Base-by-base conservation (phyloP, 92 coral and sea anemone species). In the Epizoanthus rinbou region DNA sequence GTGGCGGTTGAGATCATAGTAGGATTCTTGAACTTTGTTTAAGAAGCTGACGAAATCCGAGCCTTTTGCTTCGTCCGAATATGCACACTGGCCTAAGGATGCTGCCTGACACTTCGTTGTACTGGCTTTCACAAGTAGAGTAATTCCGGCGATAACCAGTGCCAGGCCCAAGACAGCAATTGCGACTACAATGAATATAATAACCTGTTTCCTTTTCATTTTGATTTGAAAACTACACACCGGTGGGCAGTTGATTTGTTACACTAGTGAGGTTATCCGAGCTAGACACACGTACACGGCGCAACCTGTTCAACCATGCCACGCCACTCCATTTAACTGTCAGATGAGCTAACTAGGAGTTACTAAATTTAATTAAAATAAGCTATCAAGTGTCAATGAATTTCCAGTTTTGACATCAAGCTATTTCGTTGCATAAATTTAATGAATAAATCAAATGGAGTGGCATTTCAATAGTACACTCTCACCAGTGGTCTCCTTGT, bases 1-100 rank as follows among this genome's bases (percentile, higher is more conserved):
- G 25, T 87, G 54, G 0, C 91, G 96, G 33, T 86, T 86, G 1
- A 86, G 57, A 1, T 86, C 88, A 35, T 41, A 74, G 50, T 80
- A 90, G 0, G 85, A 75, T 15, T 84, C 84, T 79, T 86, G 88
- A 18, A 90, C 97, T 76, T 88, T 90, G 14, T 85, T 57, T 1
- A 94, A 68, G 57, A 92, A 88, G 8, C 66, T 58, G 15, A 76
- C 94, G 24, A 94, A 84, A 13, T 97, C 98, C 5, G 94, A 89
- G 25, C 87, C 85, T 35, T 60, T n/a, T 37, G 97, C 98, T 59
- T 92, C 94, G 21, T 53, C 68, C 6, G 91, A 88, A 59, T 63
- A 68, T 23, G 52, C 25, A 45, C 91, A 91, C 37, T 66, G 80
- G 14, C 80, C 82, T 9, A 35, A 3, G 52, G 28, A 4, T 4